Percentiles rank a stretch among this genome's conserved stretches.
phyloP scores from a whole-genome alignment of 2,113 vertebrate species.

The Coracopsis vasa region DNA sequence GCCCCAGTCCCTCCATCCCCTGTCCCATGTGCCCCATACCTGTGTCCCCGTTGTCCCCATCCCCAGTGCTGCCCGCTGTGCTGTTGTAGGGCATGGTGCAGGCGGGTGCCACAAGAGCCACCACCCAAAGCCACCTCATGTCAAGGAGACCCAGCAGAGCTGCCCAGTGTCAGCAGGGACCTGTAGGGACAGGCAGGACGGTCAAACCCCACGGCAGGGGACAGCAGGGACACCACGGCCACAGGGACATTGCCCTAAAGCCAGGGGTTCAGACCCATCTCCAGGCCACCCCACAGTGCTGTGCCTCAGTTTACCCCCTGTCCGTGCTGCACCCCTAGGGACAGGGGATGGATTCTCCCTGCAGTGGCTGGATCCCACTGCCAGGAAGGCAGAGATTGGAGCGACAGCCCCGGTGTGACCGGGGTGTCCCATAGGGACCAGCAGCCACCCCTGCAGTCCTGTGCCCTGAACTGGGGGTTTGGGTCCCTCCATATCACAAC shows the following conservation, averaged over 20 bases:
- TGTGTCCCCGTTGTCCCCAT: not conserved
- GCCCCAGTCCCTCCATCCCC: too few relatives aligned
- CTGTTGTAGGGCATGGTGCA: not conserved
- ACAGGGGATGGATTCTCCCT: not conserved
- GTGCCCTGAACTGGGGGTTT: fast-evolving
- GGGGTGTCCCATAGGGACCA: not conserved
- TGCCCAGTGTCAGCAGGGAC: not conserved
- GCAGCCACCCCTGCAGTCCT: not conserved
- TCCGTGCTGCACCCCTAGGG: not conserved
- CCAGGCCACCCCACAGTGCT: fast-evolving
- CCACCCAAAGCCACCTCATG: slow-evolving; percentile 49
- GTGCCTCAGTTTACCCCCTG: not conserved
- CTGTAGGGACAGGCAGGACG: not conserved
- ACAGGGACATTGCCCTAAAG: not conserved
- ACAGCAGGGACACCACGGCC: not conserved
- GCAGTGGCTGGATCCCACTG: not conserved
- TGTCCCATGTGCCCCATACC: fast-evolving
- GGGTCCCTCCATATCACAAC: not conserved
- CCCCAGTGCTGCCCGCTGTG: fast-evolving
- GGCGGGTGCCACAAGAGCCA: not conserved
- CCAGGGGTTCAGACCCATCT: fast-evolving
- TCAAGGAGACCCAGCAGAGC: not conserved
- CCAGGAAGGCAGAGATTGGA: not conserved
- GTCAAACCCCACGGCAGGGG: not conserved
- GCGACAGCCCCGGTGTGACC: not conserved